Percentiles rank a stretch among this genome's conserved stretches.
Conservation (phyloP, 2,888 invertebrate species). For the Dascillus cervinus region DNA sequence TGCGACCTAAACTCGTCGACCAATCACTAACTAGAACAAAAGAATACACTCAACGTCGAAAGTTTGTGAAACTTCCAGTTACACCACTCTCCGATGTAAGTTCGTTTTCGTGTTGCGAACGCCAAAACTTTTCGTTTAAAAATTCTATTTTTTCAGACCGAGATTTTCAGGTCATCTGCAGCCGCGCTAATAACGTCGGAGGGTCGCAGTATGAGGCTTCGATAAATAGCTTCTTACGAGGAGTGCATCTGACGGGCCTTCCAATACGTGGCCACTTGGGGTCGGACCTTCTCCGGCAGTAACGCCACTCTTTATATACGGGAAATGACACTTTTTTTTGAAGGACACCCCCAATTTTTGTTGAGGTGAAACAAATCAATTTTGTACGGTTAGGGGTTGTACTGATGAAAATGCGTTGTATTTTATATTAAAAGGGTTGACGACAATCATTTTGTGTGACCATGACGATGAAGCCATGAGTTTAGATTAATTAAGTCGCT, state of each 20-base stretch:
- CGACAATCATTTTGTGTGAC: no score
- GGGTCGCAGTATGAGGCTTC: conserved; percentile 13
- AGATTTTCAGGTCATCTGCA: conserved; percentile 7
- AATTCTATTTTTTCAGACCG: no score
- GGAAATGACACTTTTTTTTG: conserved; percentile 4
- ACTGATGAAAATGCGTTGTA: no score
- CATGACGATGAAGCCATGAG: no score
- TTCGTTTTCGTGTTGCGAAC: no score
- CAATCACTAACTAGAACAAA: conserved; percentile 45
- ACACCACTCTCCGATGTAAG: no score
- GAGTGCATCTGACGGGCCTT: conserved; percentile 17
- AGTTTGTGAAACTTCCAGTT: no score
- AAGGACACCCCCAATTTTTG: neutral
- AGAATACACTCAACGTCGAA: conserved; percentile 29
- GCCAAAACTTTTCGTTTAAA: no score
- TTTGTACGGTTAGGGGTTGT: no score
- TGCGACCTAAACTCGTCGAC: conserved; percentile 40
- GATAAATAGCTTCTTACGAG: conserved; percentile 16
- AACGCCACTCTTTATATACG: conserved; percentile 8
- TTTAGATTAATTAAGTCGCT: no score
- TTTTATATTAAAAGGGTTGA: no score
- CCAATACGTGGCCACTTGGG: conserved; percentile 16
- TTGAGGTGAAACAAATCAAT: no score
- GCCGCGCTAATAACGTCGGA: conserved; percentile 11
- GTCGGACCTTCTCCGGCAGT: conserved; percentile 14